Evolutionary conservation across 64 coral and sea anemone genomes (phyloP), one percentile per base, ranked within the genome.

Genomic region (Orbicella faveolata): DNA sequence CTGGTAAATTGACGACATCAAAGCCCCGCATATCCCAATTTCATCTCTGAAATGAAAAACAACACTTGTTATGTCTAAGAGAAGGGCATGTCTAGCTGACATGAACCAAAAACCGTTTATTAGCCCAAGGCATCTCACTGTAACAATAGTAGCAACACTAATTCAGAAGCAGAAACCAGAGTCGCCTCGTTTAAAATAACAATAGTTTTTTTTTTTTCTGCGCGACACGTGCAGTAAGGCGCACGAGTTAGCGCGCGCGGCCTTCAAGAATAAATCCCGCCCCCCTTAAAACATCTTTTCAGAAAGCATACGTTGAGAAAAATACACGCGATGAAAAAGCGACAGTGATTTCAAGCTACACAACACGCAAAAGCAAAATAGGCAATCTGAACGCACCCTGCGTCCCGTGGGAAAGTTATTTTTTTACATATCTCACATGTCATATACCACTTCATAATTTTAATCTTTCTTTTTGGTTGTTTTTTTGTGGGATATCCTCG

Each of bases 11-110:
- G 2, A 59, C 23, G 67, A 70, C 67, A 70, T 70, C 67, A 26
- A 70, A 10, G 67, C 21, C 67, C 66, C 66, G 21, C 66, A 9
- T 57, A 57, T 23, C 21, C 21, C 67, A 70, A 33, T 10, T 25
- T 70, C 30, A 30, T 30, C 30, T 30, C 30, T 26, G 67, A 70
- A 26, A 0, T 26, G 67, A n/a, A 70, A 70, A 70, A 25, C 67
- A 70, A 70, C 67, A 23, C 67, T 70, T 70, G 67, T 25, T 70
- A 70, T 70, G 67, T 70, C 21, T 70, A 70, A 70, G 25, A 70
- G 9, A 20, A 70, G 9, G 21, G 11, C 9, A 26, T 70, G 67
- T 70, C 67, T 70, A 6, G 67, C 10, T 25, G 21, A 70, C 10
- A n/a, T n/a, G 23, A 70, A 70, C 6, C 67, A 70, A 70, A 70